Evolutionary conservation across 2,888 invertebrate species (phyloP), one percentile per base, ranked within the genome.

Genomic region (Piscicola geometra): DNA sequence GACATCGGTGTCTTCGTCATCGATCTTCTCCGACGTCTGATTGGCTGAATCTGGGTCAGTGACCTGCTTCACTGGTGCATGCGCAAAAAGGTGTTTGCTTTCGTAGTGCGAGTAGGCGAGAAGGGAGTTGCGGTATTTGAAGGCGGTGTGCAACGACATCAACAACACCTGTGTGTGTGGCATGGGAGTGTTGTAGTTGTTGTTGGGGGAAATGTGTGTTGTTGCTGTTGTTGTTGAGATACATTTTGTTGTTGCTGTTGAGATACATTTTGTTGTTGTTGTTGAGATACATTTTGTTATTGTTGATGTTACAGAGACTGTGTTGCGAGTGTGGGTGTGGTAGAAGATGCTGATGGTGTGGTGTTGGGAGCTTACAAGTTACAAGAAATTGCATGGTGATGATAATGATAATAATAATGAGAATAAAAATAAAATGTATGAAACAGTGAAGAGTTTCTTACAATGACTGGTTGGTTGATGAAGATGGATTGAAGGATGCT

Each of bases 401-500:
- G n/a, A n/a, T n/a, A n/a, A n/a, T n/a, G n/a, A n/a, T n/a, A n/a
- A n/a, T n/a, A n/a, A n/a, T n/a, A n/a, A n/a, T n/a, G n/a, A n/a
- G n/a, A n/a, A n/a, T n/a, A n/a, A n/a, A n/a, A n/a, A n/a, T n/a
- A n/a, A n/a, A n/a, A n/a, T n/a, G n/a, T n/a, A n/a, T n/a, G n/a
- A n/a, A n/a, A n/a, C n/a, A n/a, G n/a, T n/a, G n/a, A n/a, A n/a
- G n/a, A 5, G 60, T n/a, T 33, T 1, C 83, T 80, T 77, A 85
- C 84, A 79, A 83, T 76, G 9, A 84, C 25, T n/a, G 85, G 85
- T 67, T 85, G 84, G 21, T 82, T 81, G 47, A 85, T 81, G 80
- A 84, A 85, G 36, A 84, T 79, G 77, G 84, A 84, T 68, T 82
- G 80, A 75, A 84, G 80, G 71, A 83, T 78, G 75, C 83, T 84